phyloP scores from a whole-genome alignment of 2,113 vertebrate species.

The Thunnus maccoyii region DNA sequence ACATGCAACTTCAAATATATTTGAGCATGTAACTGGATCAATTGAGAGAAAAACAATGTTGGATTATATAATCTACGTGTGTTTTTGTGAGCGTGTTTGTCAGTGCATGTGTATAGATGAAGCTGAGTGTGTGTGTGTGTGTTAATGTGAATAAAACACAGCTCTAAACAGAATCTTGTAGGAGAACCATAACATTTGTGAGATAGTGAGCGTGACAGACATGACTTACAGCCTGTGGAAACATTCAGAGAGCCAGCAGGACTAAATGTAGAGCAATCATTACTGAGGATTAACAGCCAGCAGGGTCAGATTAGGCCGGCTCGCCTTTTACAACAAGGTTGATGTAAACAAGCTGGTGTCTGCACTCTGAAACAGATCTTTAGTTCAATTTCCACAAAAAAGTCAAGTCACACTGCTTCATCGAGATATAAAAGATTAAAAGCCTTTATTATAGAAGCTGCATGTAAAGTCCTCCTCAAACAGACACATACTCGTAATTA shows the following conservation, averaged over 20 bases:
- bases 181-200: not conserved
- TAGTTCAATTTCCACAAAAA: no score
- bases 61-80: constrained; percentile 4
- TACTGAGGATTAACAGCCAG: constrained; percentile 45
- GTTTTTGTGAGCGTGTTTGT: not conserved
- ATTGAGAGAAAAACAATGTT: not conserved
- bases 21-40: constrained; percentile 11
- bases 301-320: constrained; percentile 25
- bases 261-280: constrained; percentile 44
- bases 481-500: no score
- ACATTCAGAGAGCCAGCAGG: not conserved
- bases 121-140: not conserved
- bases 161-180: not conserved
- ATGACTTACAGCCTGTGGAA: not conserved
- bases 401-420: no score
- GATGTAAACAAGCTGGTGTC: constrained; percentile 30
- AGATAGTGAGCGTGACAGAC: not conserved
- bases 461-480: no score
- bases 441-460: no score
- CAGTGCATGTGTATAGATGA: not conserved
- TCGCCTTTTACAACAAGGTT: constrained; percentile 7
- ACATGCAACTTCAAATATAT: constrained; percentile 8
- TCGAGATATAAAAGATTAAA: no score
- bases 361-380: not conserved
- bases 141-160: not conserved